Evolutionary conservation across 2,797 vertebrate species (phyloP), one percentile per base, ranked within the genome.

Genomic region (Hyperoplus lanceolatus): DNA sequence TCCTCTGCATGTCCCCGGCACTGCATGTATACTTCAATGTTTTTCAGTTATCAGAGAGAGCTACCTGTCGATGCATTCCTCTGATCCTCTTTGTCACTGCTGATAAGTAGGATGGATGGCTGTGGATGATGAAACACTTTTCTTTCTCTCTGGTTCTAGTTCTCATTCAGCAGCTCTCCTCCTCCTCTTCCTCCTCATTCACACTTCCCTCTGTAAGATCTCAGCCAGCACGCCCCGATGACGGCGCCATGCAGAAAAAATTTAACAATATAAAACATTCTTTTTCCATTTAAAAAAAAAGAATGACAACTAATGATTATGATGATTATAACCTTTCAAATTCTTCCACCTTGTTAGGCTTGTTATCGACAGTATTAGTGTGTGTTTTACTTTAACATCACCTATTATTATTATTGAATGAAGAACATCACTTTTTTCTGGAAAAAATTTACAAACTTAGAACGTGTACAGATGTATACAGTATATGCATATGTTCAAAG

Each of bases 91-190:
- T 73, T 74, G 84, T 76, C 48, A 41, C 60, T 42, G 59, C 77
- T 78, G 84, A 85, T 84, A 81, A 82, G 81, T 39, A 66, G 65
- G 66, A 84, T 65, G 79, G 77, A 86, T 88, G 12, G 12, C 60
- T 77, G 69, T 50, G 50, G 73, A 91, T 92, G 90, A 93, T 93
- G 80, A 90, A 87, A 87, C 87, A 90, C 76, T 89, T 88, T 87
- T 89, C 83, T 66, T 87, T 78, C 73, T 84, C 73, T 69, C 69
- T 83, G 75, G 67, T 78, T 29, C 29, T 29, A 29, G 29, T 29
- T 29, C 81, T 88, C 75, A 80, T 89, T 91, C 84, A 83, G 82
- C 76, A 57, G 73, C 77, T 73, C 76, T 80, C 39, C 81, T 85
- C 73, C 82, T 79, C 81, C 79, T 75, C 55, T 54, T 51, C 55